phyloP scores from a whole-genome alignment of 2,113 vertebrate species.

The Cheilinus undulatus region DNA sequence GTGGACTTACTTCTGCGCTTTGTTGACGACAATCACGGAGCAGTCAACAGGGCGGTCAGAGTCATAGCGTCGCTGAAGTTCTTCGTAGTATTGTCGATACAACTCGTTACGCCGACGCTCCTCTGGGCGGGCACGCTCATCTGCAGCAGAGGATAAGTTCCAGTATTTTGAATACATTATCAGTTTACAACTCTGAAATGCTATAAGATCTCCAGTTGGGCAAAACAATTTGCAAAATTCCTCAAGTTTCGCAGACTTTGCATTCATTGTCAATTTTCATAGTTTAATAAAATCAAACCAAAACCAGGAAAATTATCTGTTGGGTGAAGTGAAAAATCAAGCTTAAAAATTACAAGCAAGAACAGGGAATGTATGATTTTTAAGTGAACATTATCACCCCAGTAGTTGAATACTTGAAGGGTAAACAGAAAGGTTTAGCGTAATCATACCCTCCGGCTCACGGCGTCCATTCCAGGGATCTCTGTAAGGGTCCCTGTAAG shows the following conservation, averaged over 20 bases:
- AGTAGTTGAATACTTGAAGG: background rate
- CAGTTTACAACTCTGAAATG: too few species aligned
- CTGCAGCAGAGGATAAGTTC: slow-evolving; percentile 32
- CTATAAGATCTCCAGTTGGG: too few species aligned
- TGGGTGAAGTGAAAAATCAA: background rate
- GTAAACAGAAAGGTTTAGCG: background rate
- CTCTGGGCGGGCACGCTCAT: slow-evolving; percentile 89
- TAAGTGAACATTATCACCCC: too few species aligned
- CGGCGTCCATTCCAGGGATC: slow-evolving; percentile 89
- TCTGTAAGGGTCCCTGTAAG: slow-evolving; percentile 88
- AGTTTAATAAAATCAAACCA: too few species aligned
- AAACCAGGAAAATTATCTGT: too few species aligned
- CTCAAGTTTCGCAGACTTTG: too few species aligned
- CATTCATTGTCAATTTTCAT: too few species aligned
- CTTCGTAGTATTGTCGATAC: slow-evolving; percentile 96
- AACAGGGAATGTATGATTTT: background rate
- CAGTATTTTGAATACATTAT: too few species aligned
- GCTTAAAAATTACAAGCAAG: background rate
- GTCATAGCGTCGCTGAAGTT: slow-evolving; percentile 94
- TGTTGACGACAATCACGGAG: slow-evolving; percentile 97
- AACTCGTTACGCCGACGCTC: slow-evolving; percentile 93
- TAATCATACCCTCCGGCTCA: slow-evolving; percentile 85
- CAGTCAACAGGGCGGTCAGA: slow-evolving; percentile 95
- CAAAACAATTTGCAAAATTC: too few species aligned
- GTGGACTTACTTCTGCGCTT: slow-evolving; percentile 93